Evolutionary conservation across 1,140 invertebrate genomes (phyloP), one percentile per base, ranked within the genome.

Genomic region (Drosophila sp.): DNA sequence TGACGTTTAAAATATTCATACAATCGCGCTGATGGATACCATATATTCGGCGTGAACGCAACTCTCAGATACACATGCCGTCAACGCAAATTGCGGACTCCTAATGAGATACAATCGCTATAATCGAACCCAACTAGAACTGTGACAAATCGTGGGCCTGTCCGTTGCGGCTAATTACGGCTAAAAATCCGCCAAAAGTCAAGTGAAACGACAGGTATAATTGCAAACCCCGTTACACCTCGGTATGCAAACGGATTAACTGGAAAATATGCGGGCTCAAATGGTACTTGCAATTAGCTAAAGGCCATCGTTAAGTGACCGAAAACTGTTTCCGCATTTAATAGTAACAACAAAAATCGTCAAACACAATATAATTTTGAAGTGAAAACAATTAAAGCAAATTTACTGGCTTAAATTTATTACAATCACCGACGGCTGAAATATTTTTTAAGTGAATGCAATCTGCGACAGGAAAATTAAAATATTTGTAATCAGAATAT

Each of bases 221-320:
- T 25, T 27, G 29, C 14, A n/a, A 9, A 48, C 57, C 40, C 56
- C 27, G 59, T 69, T 74, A 32, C 43, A 38, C 46, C 25, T 45
- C 75, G 69, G 61, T 48, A 78, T 78, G 71, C 61, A 54, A 83
- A 58, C 80, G 76, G 80, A 79, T 79, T 82, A 76, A 79, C 59
- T 70, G 25, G 32, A 62, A 18, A 53, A 21, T 51, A 51, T 72
- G 62, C 66, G 70, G 63, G 38, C 46, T 50, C 38, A 34, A 57
- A 54, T 25, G 34, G 34, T 36, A 61, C 9, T 34, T 62, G 53
- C 41, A 67, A 67, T 69, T 69, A 69, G 71, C 57, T 40, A 46
- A 61, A 50, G 50, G 29, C 38, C 63, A 36, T 43, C 36, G 36
- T 27, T 3, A 48, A 69, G 64, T 45, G 46, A 29, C 59, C 27